Conservation (phyloP, 2,888 invertebrate genomes). For the Panorpa germanica region DNA sequence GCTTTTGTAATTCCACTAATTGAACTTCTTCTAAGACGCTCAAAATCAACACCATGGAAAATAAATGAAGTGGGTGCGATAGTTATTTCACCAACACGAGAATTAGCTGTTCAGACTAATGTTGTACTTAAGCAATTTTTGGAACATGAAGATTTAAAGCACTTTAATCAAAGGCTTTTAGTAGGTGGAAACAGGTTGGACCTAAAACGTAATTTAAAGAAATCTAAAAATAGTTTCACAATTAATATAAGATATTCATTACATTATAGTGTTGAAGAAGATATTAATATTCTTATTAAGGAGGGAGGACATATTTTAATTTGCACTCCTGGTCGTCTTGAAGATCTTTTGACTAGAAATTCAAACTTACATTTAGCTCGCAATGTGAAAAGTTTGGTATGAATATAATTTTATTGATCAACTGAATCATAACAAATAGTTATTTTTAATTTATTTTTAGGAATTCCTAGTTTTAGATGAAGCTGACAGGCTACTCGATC, state of each 20-base stretch:
- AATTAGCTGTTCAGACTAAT: conserved; percentile 79
- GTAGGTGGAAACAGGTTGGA: conserved; percentile 81
- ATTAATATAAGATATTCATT: too few relatives aligned
- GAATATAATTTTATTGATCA: conserved; percentile 11
- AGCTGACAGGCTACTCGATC: conserved; percentile 83
- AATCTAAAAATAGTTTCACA: too few relatives aligned
- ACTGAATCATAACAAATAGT: background rate
- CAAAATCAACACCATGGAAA: conserved; percentile 39
- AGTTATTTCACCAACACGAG: conserved; percentile 89
- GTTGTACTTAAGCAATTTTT: conserved; percentile 37
- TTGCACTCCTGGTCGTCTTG: conserved; percentile 87
- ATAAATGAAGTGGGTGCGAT: conserved; percentile 69
- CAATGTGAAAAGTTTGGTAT: conserved; percentile 60
- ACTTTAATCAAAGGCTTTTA: conserved; percentile 37
- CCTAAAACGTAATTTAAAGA: too few relatives aligned
- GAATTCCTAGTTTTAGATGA: conserved; percentile 91
- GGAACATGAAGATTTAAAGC: conserved; percentile 26
- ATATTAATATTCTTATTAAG: conserved; percentile 43
- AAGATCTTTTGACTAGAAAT: conserved; percentile 61
- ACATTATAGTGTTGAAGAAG: conserved; percentile 59
- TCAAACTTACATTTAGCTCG: conserved; percentile 48
- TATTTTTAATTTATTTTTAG: conserved; percentile 23
- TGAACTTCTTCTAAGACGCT: conserved; percentile 54
- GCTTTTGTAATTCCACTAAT: conserved; percentile 87
- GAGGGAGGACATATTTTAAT: conserved; percentile 72